Base-by-base conservation (phyloP, 2,888 invertebrate species). In the Drosophila atripex region DNA sequence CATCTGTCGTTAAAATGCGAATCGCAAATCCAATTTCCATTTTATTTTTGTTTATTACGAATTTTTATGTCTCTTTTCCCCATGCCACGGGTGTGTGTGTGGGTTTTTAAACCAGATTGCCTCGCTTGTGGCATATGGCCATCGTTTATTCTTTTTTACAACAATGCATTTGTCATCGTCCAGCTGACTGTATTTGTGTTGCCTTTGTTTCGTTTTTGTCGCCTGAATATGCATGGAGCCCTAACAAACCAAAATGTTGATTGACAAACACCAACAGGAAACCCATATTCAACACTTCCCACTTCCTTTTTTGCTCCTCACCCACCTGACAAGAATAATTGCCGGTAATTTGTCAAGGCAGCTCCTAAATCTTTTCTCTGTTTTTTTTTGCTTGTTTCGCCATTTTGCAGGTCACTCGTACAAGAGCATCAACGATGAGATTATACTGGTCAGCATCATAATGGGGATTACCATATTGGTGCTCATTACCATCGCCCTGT, bases 371-470 rank as follows among this genome's bases (percentile, higher is more conserved):
- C 72, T 60, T 25, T 9, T 32, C 23, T 35, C 8, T 3, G 39
- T 14, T 25, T 52, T 25, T 52, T 18, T 47, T 30, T 54, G 18
- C 43, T 59, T 16, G 7, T 38, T 9, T 30, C 28, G 12, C n/a
- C 14, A 38, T 16, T 35, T 65, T 35, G 23, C 93, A 96, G 96
- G 96, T 66, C 94, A 95, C 86, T 95, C 95, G 50, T 95, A 95
- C 88, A 95, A 95, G 86, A 95, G 95, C 65, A 95, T 96, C 90
- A 96, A 96, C 92, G 96, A 96, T 90, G 96, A 96, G 91, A 96
- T 96, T 83, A 96, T 96, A 79, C 95, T 96, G 96, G 95, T 96
- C 86, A 96, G 96, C 92, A 95, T 96, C 90, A 96, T 96, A 69
- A 96, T 96, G 96, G 96, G 96, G 35, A 95, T 96, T 74, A 95